Evolutionary conservation across 2,113 vertebrate genomes (phyloP).

Genomic region (Hippocampus comes): DNA sequence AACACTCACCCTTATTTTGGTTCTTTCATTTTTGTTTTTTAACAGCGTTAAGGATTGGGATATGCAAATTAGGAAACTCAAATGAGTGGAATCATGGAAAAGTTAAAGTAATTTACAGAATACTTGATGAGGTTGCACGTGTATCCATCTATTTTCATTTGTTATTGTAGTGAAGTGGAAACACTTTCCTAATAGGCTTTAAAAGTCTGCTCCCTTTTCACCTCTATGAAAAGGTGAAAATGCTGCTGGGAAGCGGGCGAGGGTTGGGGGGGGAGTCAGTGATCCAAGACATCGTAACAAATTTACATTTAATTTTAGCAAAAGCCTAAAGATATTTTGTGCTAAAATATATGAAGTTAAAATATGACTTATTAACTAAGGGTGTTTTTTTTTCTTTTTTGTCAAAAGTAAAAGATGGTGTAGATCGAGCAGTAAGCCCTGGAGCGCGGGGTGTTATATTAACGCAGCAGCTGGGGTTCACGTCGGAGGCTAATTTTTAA

Average conservation of each 20-base stretch:
- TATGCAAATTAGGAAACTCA: neutral
- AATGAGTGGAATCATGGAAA: neutral
- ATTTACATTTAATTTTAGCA: constrained; percentile 77
- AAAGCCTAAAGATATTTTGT: constrained; percentile 78
- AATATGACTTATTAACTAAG: constrained; percentile 72
- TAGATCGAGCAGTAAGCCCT: constrained; percentile 69
- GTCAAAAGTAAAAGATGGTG: constrained; percentile 75
- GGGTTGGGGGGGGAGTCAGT: constrained; percentile 59
- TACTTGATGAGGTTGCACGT: constrained; percentile 9
- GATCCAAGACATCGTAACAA: constrained; percentile 78
- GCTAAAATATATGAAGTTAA: constrained; percentile 74
- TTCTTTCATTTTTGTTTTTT: neutral
- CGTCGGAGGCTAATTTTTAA: constrained; percentile 79
- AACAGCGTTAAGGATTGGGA: neutral
- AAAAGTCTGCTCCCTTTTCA: constrained; percentile 30
- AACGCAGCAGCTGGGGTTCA: constrained; percentile 74
- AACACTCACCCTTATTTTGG: neutral
- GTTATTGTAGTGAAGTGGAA: constrained; percentile 38
- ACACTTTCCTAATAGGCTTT: constrained; percentile 53
- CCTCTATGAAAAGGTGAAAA: constrained; percentile 52
- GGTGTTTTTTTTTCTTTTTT: constrained; percentile 63
- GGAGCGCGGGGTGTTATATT: constrained; percentile 79
- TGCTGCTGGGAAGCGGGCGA: constrained; percentile 37
- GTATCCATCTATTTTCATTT: constrained; percentile 8
- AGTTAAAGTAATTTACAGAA: neutral